phyloP scores from a whole-genome alignment of 2,113 vertebrate species.

The Trichechus manatus region DNA sequence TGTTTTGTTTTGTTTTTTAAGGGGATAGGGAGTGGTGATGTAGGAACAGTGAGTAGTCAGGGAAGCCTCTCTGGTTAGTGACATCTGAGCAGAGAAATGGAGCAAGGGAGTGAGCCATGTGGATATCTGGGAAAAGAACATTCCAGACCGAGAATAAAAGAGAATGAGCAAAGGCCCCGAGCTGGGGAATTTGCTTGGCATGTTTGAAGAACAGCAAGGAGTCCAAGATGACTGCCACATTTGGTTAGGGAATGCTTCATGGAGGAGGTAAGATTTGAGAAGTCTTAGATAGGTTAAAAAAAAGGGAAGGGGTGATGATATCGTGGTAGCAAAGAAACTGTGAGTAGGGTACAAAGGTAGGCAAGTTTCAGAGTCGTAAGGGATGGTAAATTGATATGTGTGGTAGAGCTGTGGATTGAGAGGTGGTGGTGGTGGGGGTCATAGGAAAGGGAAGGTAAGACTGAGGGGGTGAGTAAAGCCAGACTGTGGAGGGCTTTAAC shows the following conservation, averaged over 20 bases:
- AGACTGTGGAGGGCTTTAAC: neutral
- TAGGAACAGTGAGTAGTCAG: neutral
- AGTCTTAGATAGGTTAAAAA: neutral
- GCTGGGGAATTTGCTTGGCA: neutral
- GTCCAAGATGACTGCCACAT: neutral
- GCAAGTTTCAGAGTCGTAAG: neutral
- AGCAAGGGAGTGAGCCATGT: neutral
- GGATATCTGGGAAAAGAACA: neutral
- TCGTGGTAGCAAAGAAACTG: constrained; percentile 5
- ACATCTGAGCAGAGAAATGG: constrained; percentile 7
- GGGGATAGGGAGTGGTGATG: neutral
- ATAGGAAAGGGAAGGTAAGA: neutral
- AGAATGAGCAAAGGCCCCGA: neutral
- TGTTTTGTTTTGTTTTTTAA: neutral
- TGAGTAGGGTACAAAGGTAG: neutral
- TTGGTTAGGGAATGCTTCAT: neutral
- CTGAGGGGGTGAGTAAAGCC: neutral
- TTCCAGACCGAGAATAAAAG: neutral
- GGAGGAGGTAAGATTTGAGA: too few relatives aligned
- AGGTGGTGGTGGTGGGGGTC: neutral
- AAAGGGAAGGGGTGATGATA: neutral
- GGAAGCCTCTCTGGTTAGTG: neutral
- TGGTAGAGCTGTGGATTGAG: neutral
- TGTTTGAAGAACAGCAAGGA: constrained; percentile 30
- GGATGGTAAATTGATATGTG: neutral